Evolutionary conservation across 2,888 invertebrate genomes (phyloP).

Genomic region (Magallana nippona): DNA sequence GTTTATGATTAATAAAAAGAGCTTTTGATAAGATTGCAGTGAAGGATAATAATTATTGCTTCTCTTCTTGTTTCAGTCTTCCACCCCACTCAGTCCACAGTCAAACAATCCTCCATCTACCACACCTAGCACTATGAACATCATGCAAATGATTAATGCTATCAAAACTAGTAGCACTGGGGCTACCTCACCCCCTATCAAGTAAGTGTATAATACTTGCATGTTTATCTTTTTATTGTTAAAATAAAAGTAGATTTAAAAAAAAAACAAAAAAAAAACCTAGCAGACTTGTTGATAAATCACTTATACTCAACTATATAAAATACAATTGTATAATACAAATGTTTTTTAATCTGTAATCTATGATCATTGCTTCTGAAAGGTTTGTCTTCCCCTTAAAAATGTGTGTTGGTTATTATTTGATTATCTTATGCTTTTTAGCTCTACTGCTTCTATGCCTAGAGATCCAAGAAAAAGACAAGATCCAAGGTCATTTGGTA

Average conservation of each 20-base stretch:
- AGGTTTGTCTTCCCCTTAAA: too few species aligned
- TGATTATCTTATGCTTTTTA: background rate
- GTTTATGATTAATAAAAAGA: background rate
- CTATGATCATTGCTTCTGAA: too few species aligned
- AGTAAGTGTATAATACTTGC: background rate
- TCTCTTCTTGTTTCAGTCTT: slow-evolving; percentile 22
- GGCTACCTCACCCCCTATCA: slow-evolving; percentile 1
- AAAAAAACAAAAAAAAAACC: too few species aligned
- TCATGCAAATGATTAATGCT: slow-evolving; percentile 75
- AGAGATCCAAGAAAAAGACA: slow-evolving; percentile 36
- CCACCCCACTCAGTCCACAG: slow-evolving; percentile 39
- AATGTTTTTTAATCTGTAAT: too few species aligned
- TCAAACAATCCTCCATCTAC: slow-evolving; percentile 37
- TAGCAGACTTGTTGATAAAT: too few species aligned
- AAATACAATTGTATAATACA: too few species aligned
- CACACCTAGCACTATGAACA: slow-evolving; percentile 61
- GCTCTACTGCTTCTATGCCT: slow-evolving; percentile 15
- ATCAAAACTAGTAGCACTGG: slow-evolving; percentile 59
- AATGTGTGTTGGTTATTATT: background rate
- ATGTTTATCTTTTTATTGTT: background rate
- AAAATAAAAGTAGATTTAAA: too few species aligned
- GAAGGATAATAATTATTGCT: background rate
- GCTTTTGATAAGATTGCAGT: background rate
- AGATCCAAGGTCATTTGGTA: slow-evolving; percentile 43
- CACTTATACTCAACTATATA: too few species aligned